phyloP scores from a whole-genome alignment of 2,888 invertebrate species.

The Cheilosia vernalis region DNA sequence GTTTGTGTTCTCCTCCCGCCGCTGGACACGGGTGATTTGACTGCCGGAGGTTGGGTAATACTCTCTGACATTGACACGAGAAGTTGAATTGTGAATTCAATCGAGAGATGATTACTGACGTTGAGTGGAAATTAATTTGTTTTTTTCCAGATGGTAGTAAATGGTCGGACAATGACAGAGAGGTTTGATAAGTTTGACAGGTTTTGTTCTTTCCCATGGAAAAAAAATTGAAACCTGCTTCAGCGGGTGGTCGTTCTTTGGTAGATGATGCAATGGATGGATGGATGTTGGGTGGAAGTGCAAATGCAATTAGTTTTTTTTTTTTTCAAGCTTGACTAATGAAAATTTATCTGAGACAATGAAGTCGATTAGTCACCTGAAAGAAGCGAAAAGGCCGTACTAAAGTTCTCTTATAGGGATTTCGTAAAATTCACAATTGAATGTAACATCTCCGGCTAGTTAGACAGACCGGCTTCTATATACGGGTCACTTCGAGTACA shows the following conservation, averaged over 20 bases:
- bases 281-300: no score
- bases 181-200: constrained; percentile 23
- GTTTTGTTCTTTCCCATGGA: not conserved
- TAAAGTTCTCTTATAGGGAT: no score
- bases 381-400: no score
- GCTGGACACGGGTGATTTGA: constrained; percentile 61
- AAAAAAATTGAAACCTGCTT: not conserved
- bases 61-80: constrained; percentile 59
- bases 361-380: no score
- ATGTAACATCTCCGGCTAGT: no score
- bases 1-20: constrained; percentile 17
- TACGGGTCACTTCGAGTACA: no score
- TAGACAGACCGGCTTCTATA: no score
- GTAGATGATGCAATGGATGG: not conserved
- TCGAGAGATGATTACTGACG: constrained; percentile 31
- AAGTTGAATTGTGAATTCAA: constrained; percentile 38
- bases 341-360: no score
- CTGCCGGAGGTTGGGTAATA: constrained; percentile 29
- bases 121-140: constrained; percentile 38
- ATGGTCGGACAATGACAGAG: not conserved
- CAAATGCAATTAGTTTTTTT: no score
- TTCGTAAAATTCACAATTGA: no score
- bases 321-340: no score
- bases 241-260: not conserved
- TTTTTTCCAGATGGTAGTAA: not conserved